phyloP scores from a whole-genome alignment of 2,113 vertebrate species.

The Python bivittatus region DNA sequence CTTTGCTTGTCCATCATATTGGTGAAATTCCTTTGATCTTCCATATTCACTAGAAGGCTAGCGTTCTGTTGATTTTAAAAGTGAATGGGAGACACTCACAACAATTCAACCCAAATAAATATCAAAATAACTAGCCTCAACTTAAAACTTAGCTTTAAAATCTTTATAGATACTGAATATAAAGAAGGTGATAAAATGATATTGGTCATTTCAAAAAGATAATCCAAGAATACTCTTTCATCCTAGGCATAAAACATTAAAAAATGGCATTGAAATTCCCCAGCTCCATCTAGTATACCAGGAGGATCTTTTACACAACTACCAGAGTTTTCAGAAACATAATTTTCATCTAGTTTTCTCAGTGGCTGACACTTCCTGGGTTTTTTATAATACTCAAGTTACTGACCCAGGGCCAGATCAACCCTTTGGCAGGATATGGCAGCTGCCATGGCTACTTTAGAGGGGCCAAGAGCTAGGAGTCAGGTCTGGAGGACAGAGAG shows the following conservation, averaged over 20 bases:
- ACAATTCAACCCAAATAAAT: conserved; percentile 23
- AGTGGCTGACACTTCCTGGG: not conserved
- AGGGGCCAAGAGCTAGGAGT: not conserved
- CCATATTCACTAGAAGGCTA: conserved; percentile 27
- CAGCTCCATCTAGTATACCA: not conserved
- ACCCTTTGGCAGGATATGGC: not conserved
- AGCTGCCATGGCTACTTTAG: not conserved
- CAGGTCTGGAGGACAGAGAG: not conserved
- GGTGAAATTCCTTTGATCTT: conserved; percentile 48
- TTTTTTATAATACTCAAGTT: not conserved
- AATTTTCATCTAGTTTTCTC: not conserved
- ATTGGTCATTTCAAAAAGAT: not conserved
- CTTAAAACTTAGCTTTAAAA: not conserved
- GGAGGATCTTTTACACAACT: not conserved
- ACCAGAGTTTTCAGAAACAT: not conserved
- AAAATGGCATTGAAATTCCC: not conserved
- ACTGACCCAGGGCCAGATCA: not conserved
- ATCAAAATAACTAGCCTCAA: conserved; percentile 1
- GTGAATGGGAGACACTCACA: conserved; percentile 38
- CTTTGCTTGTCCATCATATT: not conserved
- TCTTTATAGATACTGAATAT: not conserved
- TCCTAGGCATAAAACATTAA: not conserved
- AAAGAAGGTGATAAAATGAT: not conserved
- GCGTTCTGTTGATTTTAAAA: conserved; percentile 42
- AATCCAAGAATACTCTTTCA: not conserved